A percentile compares a stretch with the other conserved stretches of the same genome.
Conservation (phyloP, 1,140 invertebrate genomes). For the Diuraphis noxia region DNA sequence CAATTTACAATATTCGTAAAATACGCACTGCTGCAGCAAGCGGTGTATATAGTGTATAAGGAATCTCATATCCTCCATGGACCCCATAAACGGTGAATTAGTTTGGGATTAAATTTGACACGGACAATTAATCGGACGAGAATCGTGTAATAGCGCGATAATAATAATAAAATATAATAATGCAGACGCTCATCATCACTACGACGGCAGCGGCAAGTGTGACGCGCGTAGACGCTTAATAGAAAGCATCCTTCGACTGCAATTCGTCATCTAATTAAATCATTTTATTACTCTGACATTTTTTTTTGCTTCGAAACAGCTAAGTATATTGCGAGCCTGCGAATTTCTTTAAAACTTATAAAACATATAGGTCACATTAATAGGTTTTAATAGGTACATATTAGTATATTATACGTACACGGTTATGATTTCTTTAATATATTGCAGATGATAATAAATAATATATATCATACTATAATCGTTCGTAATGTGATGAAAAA, state of each 20-base stretch:
- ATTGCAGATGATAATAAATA: background rate
- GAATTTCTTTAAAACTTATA: background rate
- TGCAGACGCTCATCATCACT: background rate
- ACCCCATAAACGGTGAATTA: conserved; percentile 43
- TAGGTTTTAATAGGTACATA: background rate
- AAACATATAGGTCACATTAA: too few relatives aligned
- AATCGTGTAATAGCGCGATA: conserved; percentile 32
- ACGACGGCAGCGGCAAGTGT: background rate
- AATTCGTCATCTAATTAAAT: background rate
- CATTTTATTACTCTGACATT: background rate
- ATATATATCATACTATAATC: background rate
- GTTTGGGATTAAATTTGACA: conserved; percentile 41
- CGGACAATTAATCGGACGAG: conserved; percentile 52
- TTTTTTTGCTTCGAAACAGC: background rate
- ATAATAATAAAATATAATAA: conserved; percentile 21
- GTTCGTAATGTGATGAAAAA: background rate
- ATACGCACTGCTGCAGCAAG: background rate
- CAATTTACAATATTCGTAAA: conserved; percentile 50
- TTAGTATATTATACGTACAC: too few relatives aligned
- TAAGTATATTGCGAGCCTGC: background rate
- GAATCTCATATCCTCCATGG: background rate
- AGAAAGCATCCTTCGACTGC: background rate
- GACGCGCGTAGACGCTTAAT: background rate
- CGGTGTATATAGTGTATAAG: background rate
- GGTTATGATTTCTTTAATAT: background rate